phyloP scores from a whole-genome alignment of 1,140 invertebrate genomes.

The Frieseomelitta varia region DNA sequence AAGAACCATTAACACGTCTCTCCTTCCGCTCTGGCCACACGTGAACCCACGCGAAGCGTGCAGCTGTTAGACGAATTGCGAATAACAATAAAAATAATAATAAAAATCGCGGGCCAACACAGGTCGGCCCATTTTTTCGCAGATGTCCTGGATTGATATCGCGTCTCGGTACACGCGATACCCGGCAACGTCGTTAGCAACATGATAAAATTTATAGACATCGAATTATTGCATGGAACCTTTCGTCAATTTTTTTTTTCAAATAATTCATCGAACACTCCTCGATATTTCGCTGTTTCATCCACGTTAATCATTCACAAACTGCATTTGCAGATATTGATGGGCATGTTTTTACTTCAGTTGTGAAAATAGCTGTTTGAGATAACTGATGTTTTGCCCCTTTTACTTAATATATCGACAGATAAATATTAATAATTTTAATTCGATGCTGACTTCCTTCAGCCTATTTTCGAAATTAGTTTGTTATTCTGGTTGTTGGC shows the following conservation, averaged over 20 bases:
- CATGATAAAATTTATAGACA: neutral
- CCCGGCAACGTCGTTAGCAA: neutral
- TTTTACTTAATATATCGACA: too few relatives aligned
- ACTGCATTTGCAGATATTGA: neutral
- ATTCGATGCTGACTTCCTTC: too few relatives aligned
- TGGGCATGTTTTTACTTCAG: too few relatives aligned
- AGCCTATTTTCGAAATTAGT: too few relatives aligned
- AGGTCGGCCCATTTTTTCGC: slow-evolving; percentile 1
- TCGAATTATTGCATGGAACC: neutral
- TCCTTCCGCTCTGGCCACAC: neutral
- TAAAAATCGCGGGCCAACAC: slow-evolving; percentile 17
- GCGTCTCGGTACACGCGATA: slow-evolving; percentile 21
- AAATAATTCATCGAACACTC: neutral
- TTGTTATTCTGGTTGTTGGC: too few relatives aligned
- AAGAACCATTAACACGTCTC: neutral
- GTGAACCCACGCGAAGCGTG: neutral
- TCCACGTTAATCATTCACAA: neutral
- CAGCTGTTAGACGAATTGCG: neutral
- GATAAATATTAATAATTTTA: too few relatives aligned
- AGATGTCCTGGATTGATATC: slow-evolving; percentile 30
- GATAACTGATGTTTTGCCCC: too few relatives aligned
- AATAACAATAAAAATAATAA: slow-evolving; percentile 33
- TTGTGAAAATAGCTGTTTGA: too few relatives aligned
- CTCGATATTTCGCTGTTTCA: neutral
- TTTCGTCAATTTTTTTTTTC: neutral